phyloP scores from a whole-genome alignment of 1,140 invertebrate genomes.

The Cherax quadricarinatus region DNA sequence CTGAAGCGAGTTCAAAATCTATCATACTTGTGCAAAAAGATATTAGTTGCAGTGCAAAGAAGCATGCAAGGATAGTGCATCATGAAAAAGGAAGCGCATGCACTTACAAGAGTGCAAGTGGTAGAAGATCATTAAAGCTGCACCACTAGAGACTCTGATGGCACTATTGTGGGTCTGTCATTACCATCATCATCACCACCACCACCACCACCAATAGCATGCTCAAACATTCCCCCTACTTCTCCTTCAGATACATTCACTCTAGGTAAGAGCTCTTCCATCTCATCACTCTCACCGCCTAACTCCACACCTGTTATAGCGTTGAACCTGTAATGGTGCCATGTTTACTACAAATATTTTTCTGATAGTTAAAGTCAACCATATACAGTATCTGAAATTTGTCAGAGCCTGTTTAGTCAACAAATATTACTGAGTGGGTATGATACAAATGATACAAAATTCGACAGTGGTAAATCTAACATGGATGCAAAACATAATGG shows the following conservation, averaged over 20 bases:
- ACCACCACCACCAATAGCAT: slow-evolving; percentile 30
- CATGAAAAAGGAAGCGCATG: slow-evolving; percentile 32
- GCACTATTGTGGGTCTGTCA: slow-evolving; percentile 48
- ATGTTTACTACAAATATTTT: slow-evolving; percentile 42
- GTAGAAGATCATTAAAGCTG: slow-evolving; percentile 31
- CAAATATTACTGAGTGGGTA: background rate
- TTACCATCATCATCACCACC: slow-evolving; percentile 30
- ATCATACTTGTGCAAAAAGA: background rate
- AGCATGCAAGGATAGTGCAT: background rate
- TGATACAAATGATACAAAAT: background rate
- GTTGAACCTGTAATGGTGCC: slow-evolving; percentile 67
- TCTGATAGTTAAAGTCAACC: background rate
- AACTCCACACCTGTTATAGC: slow-evolving; percentile 57
- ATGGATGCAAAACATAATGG: background rate
- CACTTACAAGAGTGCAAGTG: slow-evolving; percentile 26
- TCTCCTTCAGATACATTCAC: slow-evolving; percentile 21
- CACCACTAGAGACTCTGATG: slow-evolving; percentile 65
- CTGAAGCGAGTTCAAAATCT: background rate
- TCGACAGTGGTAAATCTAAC: too few species aligned
- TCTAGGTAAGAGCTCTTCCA: slow-evolving; percentile 49
- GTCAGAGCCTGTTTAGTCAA: background rate
- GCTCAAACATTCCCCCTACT: slow-evolving; percentile 39
- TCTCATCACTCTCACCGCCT: slow-evolving; percentile 58
- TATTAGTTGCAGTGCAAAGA: slow-evolving; percentile 9
- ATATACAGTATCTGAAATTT: slow-evolving; percentile 29